These are phyloP conservation scores for Pristionchus entomophagus DNA, from an alignment of 2,888 invertebrate genomes.

Conservation along the genomic window DNA sequence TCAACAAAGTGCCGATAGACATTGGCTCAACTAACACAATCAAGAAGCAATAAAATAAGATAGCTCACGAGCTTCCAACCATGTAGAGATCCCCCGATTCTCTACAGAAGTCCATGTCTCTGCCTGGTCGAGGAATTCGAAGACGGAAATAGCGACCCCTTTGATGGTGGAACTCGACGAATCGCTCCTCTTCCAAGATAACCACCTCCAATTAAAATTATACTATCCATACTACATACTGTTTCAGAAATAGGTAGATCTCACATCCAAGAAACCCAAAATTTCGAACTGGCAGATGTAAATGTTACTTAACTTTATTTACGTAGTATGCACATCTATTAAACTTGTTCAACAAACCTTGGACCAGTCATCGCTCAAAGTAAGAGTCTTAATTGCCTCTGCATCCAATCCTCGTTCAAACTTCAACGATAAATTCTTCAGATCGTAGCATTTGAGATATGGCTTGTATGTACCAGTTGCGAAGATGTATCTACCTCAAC, in stretches of 20 bases:
- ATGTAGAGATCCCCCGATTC: conserved; percentile 92
- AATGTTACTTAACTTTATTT: too few species aligned
- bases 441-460: conserved; percentile 94
- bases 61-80: conserved; percentile 88
- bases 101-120: conserved; percentile 91
- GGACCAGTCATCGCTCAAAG: conserved; percentile 94
- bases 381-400: conserved; percentile 93
- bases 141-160: conserved; percentile 92
- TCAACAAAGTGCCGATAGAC: too few species aligned
- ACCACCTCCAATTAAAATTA: conserved; percentile 83
- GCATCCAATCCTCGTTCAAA: conserved; percentile 98
- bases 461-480: conserved; percentile 93
- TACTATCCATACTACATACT: conserved; percentile 2
- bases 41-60: not conserved
- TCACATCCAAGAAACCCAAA: not conserved
- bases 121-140: conserved; percentile 93
- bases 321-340: too few species aligned
- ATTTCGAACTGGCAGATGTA: not conserved
- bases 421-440: conserved; percentile 93
- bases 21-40: too few species aligned
- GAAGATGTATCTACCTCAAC: conserved; percentile 86
- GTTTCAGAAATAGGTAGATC: not conserved
- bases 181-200: conserved; percentile 90
- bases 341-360: too few species aligned
- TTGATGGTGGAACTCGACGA: conserved; percentile 94